Conservation (phyloP, 2,113 vertebrate genomes). For the Halichoerus grypus region DNA sequence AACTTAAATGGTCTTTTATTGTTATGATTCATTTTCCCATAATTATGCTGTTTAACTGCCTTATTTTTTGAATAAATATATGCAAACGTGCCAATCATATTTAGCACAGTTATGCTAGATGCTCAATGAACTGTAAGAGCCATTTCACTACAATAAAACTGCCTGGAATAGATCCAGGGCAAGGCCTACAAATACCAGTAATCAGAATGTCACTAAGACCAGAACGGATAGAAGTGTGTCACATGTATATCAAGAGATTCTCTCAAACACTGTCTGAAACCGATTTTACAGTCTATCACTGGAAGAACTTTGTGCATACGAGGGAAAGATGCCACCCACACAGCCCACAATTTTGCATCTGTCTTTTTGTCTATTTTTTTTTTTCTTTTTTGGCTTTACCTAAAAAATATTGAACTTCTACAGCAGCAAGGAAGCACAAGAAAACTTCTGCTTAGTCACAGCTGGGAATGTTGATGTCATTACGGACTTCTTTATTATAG, state of each 20-base stretch:
- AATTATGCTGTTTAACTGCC: slow-evolving; percentile 87
- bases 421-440: background rate
- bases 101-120: slow-evolving; percentile 88
- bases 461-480: slow-evolving; percentile 66
- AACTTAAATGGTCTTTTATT: slow-evolving; percentile 90
- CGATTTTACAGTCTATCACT: slow-evolving; percentile 63
- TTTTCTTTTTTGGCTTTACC: slow-evolving; percentile 45
- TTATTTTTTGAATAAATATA: slow-evolving; percentile 87
- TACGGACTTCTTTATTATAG: slow-evolving; percentile 76
- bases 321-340: slow-evolving; percentile 62
- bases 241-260: slow-evolving; percentile 67
- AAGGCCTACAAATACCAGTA: slow-evolving; percentile 85
- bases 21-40: slow-evolving; percentile 88
- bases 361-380: background rate
- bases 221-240: slow-evolving; percentile 69
- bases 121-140: slow-evolving; percentile 91
- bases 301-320: slow-evolving; percentile 38
- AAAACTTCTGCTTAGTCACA: slow-evolving; percentile 66
- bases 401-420: slow-evolving; percentile 56
- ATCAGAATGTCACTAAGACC: slow-evolving; percentile 82
- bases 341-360: slow-evolving; percentile 63
- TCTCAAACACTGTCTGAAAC: slow-evolving; percentile 77
- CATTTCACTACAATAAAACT: slow-evolving; percentile 92
- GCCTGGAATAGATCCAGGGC: slow-evolving; percentile 88
- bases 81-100: slow-evolving; percentile 88